Base-by-base conservation (phyloP, 2,888 invertebrate species). In the Mimachlamys varia region DNA sequence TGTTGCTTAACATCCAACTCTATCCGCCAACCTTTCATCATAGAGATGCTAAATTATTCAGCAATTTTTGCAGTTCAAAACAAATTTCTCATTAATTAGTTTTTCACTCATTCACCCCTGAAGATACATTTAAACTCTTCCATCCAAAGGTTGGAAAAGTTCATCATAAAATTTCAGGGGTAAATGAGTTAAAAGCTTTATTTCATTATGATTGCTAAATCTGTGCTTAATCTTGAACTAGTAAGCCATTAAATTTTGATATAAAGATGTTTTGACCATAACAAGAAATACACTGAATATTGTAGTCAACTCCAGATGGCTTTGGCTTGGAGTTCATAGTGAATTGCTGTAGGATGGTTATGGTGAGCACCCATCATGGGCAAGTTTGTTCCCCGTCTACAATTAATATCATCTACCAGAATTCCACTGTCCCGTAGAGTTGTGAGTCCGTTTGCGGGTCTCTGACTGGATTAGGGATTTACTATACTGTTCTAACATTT, bases 401-500 rank as follows among this genome's bases (percentile, higher is more conserved):
- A 76, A 33, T 76, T 76, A 76, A 27, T 12, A 76, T 76, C 27
- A 76, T 76, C 76, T 76, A 27, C 76, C 22, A 27, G 76, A 76
- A 33, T 76, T 76, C 76, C 76, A 76, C 33, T 76, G 76, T 76
- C 76, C 76, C 2, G 76, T 76, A 10, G 76, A 76, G 2, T 33
- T 76, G 76, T 27, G 33, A 76, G 76, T 7, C 27, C 76, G 76
- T 76, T 93, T 76, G 12, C 76, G 76, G 33, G 33, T 76, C 33
- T 76, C 94, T 15, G 50, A 88, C 90, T 94, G 93, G 5, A 93
- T 89, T 62, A 95, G 44, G 1, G 94, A 92, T 88, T 93, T 93
- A 91, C 95, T 94, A 91, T 94, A 95, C 90, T 95, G 94, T 93
- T 95, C 95, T 44, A 96, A 90, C 91, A 94, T 91, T 50, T 93